Evolutionary conservation across 2,113 vertebrate genomes (phyloP), one percentile per base, ranked within the genome.

Genomic region (Rhizomys pruinosus): DNA sequence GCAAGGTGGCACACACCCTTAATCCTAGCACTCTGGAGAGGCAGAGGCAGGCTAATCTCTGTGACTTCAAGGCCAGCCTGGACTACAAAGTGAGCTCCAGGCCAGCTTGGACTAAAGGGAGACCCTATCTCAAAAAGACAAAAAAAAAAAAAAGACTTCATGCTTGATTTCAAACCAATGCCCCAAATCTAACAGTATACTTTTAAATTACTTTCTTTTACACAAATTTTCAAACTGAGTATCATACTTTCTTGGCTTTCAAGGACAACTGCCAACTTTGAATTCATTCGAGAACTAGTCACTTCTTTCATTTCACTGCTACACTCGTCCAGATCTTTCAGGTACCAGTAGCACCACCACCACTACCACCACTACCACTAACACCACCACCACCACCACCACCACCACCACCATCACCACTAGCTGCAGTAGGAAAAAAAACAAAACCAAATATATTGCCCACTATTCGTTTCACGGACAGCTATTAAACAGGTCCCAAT

Each of bases 401-500:
- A n/a, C 63, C 34, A 42, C 39, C 12, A 61, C 44, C 34, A 27
- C 39, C 39, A n/a, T 29, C 13, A 4, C 25, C 57, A 9, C 69
- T 55, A 22, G 47, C 59, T 82, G 52, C 37, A 69, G 81, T 63
- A 78, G 84, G 55, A 90, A 95, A 81, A 93, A 63, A 95, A 96
- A 92, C 25, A 72, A 96, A 94, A 92, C 68, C 87, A 95, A 96
- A 87, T 89, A 17, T 55, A 95, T 93, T 78, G 52, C 64, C 74
- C 89, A 86, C 59, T 82, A 59, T 87, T 94, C 76, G 74, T 89
- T 91, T 89, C 88, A 23, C 80, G 93, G 71, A 84, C n/a, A 84
- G 93, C 55, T 90, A 74, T 73, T 84, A 92, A 92, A 93, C 85
- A 73, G 37, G 63, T 64, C n/a, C 47, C 42, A 79, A 72, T 90